Percentiles rank a stretch among this genome's conserved stretches.
Conservation (phyloP, 2,113 vertebrate genomes). For the Hassar affinis region DNA sequence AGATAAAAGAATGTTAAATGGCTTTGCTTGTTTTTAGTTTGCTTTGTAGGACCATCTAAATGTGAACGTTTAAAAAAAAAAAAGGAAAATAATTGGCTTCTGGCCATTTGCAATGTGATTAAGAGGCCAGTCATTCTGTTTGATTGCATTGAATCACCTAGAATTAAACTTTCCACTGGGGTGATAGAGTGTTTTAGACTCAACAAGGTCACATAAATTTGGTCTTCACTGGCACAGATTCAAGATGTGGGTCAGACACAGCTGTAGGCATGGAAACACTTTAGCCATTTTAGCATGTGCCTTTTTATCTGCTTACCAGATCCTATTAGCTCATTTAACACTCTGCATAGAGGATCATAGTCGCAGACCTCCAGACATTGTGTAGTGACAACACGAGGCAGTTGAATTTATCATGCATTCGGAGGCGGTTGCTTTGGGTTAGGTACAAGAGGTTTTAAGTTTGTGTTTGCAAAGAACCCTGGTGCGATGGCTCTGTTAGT, state of each 20-base stretch:
- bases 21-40: background rate
- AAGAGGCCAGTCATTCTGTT: background rate
- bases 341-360: background rate
- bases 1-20: constrained; percentile 1
- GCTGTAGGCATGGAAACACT: constrained; percentile 32
- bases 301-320: constrained; percentile 21
- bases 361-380: background rate
- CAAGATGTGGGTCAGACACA: constrained; percentile 49
- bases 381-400: constrained; percentile 3
- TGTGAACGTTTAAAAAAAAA: background rate
- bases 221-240: constrained; percentile 31
- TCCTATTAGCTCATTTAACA: constrained; percentile 5
- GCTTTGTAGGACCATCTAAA: background rate
- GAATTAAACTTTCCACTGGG: constrained; percentile 16
- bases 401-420: background rate
- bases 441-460: background rate
- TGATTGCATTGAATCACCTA: constrained; percentile 1
- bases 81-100: background rate
- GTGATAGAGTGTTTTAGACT: constrained; percentile 2
- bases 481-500: no score
- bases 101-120: constrained; percentile 4
- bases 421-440: constrained; percentile 32
- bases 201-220: constrained; percentile 43
- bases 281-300: constrained; percentile 9
- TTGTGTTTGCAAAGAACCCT: no score